Conservation (phyloP, 2,797 vertebrate genomes). For the Nyctibius grandis region DNA sequence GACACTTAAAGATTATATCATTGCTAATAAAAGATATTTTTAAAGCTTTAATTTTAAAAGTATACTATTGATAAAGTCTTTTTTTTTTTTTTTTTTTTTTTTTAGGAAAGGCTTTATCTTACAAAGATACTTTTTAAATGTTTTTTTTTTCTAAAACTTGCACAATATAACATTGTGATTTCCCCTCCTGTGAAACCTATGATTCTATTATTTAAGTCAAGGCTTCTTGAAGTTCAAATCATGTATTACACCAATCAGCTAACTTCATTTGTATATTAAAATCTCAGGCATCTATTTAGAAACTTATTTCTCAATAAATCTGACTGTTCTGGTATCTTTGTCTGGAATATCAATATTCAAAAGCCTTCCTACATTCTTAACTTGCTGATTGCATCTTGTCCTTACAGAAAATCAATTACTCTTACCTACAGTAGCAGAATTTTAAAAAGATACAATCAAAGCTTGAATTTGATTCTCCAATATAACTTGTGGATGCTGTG, state of each 20-base stretch:
- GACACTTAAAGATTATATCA: neutral
- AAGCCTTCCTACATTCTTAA: neutral
- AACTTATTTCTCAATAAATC: neutral
- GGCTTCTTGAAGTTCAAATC: neutral
- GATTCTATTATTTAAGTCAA: neutral
- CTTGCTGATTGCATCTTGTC: conserved; percentile 25
- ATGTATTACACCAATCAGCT: neutral
- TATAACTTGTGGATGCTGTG: neutral
- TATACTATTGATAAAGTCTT: neutral
- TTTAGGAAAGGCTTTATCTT: neutral
- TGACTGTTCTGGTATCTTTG: neutral
- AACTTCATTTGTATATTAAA: neutral
- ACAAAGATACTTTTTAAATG: neutral
- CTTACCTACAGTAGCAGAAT: neutral
- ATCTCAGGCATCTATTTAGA: neutral
- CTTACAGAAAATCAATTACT: conserved; percentile 26
- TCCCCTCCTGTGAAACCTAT: neutral
- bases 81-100: neutral
- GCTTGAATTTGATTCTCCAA: neutral
- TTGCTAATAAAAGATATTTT: neutral
- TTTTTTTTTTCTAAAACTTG: neutral
- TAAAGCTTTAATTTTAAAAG: neutral
- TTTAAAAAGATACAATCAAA: neutral
- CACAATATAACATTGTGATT: neutral
- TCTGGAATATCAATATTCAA: conserved; percentile 28